Conservation (phyloP, 2,888 invertebrate genomes). For the Stenolophus ochropezus region DNA sequence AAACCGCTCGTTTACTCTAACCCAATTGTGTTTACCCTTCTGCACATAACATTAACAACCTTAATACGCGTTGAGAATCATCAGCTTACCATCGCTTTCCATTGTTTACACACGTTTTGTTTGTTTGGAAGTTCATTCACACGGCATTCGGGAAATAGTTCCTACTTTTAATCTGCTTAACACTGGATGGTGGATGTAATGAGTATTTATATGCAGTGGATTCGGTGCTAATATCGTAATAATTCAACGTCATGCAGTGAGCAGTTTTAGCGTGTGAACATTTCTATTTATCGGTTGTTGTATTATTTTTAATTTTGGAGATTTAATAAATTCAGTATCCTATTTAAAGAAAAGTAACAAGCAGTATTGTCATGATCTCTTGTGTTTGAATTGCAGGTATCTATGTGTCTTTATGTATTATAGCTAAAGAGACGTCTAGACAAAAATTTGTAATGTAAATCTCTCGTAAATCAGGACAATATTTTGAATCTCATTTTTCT, state of each 20-base stretch:
- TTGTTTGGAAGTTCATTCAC: conserved; percentile 31
- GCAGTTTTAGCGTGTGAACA: neutral
- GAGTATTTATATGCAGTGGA: conserved; percentile 27
- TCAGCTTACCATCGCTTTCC: neutral
- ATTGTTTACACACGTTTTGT: neutral
- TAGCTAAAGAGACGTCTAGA: too few relatives aligned
- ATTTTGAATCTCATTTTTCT: too few relatives aligned
- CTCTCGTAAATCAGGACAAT: too few relatives aligned
- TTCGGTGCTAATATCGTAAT: conserved; percentile 7
- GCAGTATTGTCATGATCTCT: too few relatives aligned
- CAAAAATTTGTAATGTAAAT: too few relatives aligned
- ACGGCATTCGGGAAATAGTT: conserved; percentile 2
- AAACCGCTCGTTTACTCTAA: neutral
- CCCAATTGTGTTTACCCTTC: neutral
- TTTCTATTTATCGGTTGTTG: neutral
- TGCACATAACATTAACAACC: neutral
- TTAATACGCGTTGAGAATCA: neutral
- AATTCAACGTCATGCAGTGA: conserved; percentile 1
- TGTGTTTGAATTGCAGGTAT: too few relatives aligned
- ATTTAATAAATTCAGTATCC: too few relatives aligned
- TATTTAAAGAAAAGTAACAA: too few relatives aligned
- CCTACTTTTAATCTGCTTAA: conserved; percentile 20
- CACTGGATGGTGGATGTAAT: neutral
- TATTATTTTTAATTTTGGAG: neutral
- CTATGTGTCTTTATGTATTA: too few relatives aligned